phyloP scores from a whole-genome alignment of 2,888 invertebrate species.

The Oxycera nigricornis region DNA sequence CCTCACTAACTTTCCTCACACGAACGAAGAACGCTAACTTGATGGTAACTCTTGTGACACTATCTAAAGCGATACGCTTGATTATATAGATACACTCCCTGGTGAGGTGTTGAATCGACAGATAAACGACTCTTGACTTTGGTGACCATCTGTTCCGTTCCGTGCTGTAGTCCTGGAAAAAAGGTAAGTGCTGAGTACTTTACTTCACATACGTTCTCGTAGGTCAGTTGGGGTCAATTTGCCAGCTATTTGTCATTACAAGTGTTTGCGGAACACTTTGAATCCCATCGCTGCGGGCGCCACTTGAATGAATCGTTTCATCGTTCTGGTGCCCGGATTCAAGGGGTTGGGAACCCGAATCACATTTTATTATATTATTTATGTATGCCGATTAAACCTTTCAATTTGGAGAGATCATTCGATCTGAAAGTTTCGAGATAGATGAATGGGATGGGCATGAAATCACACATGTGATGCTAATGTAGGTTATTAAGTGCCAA shows the following conservation, averaged over 20 bases:
- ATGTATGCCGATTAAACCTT: slow-evolving; percentile 20
- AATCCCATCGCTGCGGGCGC: slow-evolving; percentile 31
- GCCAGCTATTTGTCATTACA: slow-evolving; percentile 30
- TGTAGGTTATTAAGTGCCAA: too few relatives aligned
- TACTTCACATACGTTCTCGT: slow-evolving; percentile 5
- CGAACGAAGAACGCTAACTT: too few relatives aligned
- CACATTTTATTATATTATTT: too few relatives aligned
- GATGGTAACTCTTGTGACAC: neutral
- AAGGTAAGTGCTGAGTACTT: neutral
- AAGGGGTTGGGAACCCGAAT: neutral
- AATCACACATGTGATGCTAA: too few relatives aligned
- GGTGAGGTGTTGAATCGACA: neutral
- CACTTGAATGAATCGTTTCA: slow-evolving; percentile 24
- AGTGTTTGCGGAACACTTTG: slow-evolving; percentile 37
- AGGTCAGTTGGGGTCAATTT: slow-evolving; percentile 39
- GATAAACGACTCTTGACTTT: neutral
- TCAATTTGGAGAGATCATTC: slow-evolving; percentile 28
- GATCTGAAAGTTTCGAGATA: neutral
- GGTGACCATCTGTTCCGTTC: neutral
- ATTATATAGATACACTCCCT: neutral
- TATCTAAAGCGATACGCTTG: neutral
- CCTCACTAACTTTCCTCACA: too few relatives aligned
- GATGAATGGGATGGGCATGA: neutral
- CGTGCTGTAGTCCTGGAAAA: neutral
- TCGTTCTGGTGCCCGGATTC: neutral